A percentile compares a stretch with the other conserved stretches of the same genome.
Conservation (phyloP, 2,888 invertebrate species). For the Omphaloscelis lunosa region DNA sequence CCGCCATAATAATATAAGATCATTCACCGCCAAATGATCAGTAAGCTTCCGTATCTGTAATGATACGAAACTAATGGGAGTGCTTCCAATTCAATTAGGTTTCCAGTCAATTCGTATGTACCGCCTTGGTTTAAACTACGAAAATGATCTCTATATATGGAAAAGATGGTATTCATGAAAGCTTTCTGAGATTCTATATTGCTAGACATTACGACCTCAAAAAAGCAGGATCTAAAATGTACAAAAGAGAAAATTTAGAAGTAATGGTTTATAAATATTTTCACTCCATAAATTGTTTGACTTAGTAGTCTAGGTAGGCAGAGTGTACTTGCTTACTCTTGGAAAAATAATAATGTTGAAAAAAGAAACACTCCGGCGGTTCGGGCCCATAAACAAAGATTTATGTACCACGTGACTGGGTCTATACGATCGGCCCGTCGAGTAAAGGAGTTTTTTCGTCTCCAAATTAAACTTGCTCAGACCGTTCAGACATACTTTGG, state of each 20-base stretch:
- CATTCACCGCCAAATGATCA: not conserved
- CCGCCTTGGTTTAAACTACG: not conserved
- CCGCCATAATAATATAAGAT: not conserved
- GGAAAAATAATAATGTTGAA: not conserved
- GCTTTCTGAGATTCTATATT: too few species aligned
- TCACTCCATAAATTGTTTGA: not conserved
- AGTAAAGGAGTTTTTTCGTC: not conserved
- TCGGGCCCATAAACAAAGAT: constrained; percentile 6
- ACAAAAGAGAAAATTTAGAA: not conserved
- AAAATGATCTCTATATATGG: not conserved
- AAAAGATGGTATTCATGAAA: not conserved
- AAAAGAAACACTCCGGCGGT: not conserved
- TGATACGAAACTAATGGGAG: not conserved
- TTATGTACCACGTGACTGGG: constrained; percentile 29
- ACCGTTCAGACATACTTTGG: constrained; percentile 9
- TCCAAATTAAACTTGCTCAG: constrained; percentile 34
- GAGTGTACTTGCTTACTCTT: not conserved
- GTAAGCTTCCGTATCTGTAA: not conserved
- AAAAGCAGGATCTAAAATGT: not conserved
- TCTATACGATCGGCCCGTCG: not conserved
- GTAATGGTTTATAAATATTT: not conserved
- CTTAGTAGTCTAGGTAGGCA: not conserved
- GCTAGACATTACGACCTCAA: not conserved
- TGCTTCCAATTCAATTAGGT: not conserved
- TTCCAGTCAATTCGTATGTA: not conserved